Evolutionary conservation across 1,140 invertebrate genomes (phyloP).

Genomic region (Camponotus pennsylvanicus): DNA sequence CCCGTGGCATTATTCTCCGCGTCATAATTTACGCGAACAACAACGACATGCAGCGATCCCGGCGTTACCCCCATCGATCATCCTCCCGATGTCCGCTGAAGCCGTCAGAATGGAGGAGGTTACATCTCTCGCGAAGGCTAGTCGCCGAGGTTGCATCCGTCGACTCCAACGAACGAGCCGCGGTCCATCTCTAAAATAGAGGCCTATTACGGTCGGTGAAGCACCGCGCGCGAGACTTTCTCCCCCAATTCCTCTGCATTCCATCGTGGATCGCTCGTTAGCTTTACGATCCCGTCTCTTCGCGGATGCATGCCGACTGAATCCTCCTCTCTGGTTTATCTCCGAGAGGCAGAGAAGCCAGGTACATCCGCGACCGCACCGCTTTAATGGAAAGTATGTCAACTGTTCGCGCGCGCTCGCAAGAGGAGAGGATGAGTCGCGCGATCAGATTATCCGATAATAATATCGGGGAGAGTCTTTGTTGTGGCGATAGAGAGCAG

Average conservation of each 20-base stretch:
- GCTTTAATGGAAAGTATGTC: slow-evolving; percentile 64
- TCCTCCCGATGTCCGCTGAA: slow-evolving; percentile 41
- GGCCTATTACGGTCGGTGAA: slow-evolving; percentile 34
- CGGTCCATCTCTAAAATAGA: background rate
- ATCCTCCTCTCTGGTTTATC: background rate
- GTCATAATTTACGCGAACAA: slow-evolving; percentile 54
- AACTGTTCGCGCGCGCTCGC: slow-evolving; percentile 36
- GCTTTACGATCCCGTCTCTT: slow-evolving; percentile 8
- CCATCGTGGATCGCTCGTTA: slow-evolving; percentile 57
- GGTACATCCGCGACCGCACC: slow-evolving; percentile 43
- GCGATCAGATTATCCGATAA: slow-evolving; percentile 59
- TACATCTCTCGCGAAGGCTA: slow-evolving; percentile 35
- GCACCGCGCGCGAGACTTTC: slow-evolving; percentile 53
- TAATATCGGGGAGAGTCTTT: slow-evolving; percentile 44
- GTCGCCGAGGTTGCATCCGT: slow-evolving; percentile 1
- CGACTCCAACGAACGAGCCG: slow-evolving; percentile 20
- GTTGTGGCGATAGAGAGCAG: slow-evolving; percentile 13
- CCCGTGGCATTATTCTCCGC: slow-evolving; percentile 28
- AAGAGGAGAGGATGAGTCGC: slow-evolving; percentile 32
- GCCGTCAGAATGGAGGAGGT: slow-evolving; percentile 26
- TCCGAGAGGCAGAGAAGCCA: background rate
- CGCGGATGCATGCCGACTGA: slow-evolving; percentile 4
- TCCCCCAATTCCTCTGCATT: slow-evolving; percentile 59
- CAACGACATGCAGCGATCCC: slow-evolving; percentile 21
- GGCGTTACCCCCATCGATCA: slow-evolving; percentile 55